Base-by-base conservation (phyloP, 2,113 vertebrate genomes). In the Apistogramma diplotaenia region DNA sequence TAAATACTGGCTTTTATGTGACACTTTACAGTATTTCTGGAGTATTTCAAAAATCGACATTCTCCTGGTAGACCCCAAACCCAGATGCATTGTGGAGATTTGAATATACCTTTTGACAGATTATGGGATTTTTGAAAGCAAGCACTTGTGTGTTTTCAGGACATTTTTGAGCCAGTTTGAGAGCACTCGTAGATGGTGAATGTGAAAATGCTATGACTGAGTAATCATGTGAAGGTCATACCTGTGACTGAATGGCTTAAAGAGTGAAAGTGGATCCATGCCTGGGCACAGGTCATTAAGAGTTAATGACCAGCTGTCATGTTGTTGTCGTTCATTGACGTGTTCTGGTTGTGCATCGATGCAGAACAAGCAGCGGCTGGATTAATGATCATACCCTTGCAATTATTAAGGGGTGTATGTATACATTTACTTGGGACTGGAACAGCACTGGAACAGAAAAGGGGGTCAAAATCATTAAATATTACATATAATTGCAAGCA, bases 401-500 rank as follows among this genome's bases (percentile, higher is more conserved):
- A 87, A 86, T 91, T 86, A 84, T 82, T 61, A 83, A 87, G 46
- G 78, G 84, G 58, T 86, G 79, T 74, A 53, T 60, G 78, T 56
- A 57, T 65, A 5, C n/a, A 76, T 61, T 60, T 76, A 19, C 46
- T 61, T 0, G 1, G 74, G 19, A 60, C 31, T 59, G 13, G 51
- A 49, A 60, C 57, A 62, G 72, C 15, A 2, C n/a, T 70, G 31
- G 19, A 62, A 25, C 6, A 6, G 15, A 55, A 53, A 27, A 23
- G 29, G 25, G 21, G 51, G 58, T 65, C n/a, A 76, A 57, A 77
- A 65, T 87, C 80, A 88, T 93, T 89, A 88, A 80, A 79, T 85
- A 85, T 85, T 79, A 83, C 78, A 84, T 89, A 70, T 81, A 86
- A 91, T 91, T 87, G 92, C 85, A 88, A 85, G 82, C 53, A 65